Base-by-base conservation (phyloP, 2,113 vertebrate species). In the Austrofundulus limnaeus region DNA sequence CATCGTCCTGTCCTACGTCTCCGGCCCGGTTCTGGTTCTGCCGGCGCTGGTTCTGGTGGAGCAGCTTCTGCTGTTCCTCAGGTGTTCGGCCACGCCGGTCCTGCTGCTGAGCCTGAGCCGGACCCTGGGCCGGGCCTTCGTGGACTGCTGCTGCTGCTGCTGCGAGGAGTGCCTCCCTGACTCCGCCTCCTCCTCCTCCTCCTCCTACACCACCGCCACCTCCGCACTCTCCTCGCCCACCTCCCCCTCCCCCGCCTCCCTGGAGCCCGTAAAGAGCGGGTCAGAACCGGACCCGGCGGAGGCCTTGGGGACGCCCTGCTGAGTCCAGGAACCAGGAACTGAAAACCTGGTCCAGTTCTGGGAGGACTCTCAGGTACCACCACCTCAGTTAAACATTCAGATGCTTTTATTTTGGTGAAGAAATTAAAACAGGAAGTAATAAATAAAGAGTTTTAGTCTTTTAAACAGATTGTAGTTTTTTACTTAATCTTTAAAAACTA, bases 101-200 rank as follows among this genome's bases (percentile, higher is more conserved):
- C 74, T 99, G 73, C 92, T 98, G 15, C 84, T 99, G 28, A 94
- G 94, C 7, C 80, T 96, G 61, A 96, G 95, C 9, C 93, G 93
- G 62, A 92, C 95, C 0, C 90, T 98, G 61, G 95, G 96, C 51
- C 95, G 89, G 84, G 95, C 95, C 68, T 98, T 98, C 81, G 89
- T 96, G 91, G 95, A 96, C 87, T 98, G 97, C 85, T 98, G 96
- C 86, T 99, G 97, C 82, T 99, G 97, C 90, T 99, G 96, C 85
- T 98, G 96, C 0, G 92, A 94, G 2, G 94, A 95, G 9, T 93
- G 94, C 2, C 45, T 91, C 5, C 85, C 88, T 0, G 72, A 92
- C 1, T 51, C 65, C 0, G 23, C 78, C 0, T 82, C 77, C n/a
- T 80, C 88, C 0, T 72, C 82, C 0, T 73, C 89, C 0, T 71